Evolutionary conservation across 2,888 invertebrate genomes (phyloP).

Genomic region (Hyppa rectilinea): DNA sequence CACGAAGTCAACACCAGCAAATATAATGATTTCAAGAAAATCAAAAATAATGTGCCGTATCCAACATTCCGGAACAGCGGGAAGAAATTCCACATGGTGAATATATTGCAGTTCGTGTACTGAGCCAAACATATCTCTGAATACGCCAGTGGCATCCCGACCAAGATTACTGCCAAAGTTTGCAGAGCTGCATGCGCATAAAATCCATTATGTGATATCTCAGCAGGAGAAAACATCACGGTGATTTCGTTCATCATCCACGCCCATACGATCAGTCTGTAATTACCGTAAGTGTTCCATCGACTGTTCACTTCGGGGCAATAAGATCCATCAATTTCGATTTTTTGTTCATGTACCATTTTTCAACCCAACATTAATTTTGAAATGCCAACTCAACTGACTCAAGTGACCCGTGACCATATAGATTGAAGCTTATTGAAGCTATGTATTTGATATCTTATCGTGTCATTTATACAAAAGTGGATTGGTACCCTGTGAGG

Average conservation of each 20-base stretch:
- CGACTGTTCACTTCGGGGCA: slow-evolving; percentile 69
- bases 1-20: slow-evolving; percentile 78
- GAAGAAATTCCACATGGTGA: slow-evolving; percentile 84
- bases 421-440: slow-evolving; percentile 61
- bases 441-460: slow-evolving; percentile 39
- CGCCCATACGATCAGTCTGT: slow-evolving; percentile 79
- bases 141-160: slow-evolving; percentile 84
- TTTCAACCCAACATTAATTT: slow-evolving; percentile 25
- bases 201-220: slow-evolving; percentile 80
- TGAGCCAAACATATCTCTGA: slow-evolving; percentile 85
- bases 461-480: slow-evolving; percentile 41
- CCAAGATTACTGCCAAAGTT: slow-evolving; percentile 74
- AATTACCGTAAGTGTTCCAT: slow-evolving; percentile 80
- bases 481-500: slow-evolving; percentile 25
- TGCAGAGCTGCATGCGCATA: slow-evolving; percentile 76
- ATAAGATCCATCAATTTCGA: slow-evolving; percentile 67
- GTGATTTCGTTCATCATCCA: slow-evolving; percentile 85
- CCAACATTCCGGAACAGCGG: slow-evolving; percentile 82
- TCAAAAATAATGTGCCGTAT: slow-evolving; percentile 77
- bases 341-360: slow-evolving; percentile 60
- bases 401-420: slow-evolving; percentile 49
- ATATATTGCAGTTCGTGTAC: slow-evolving; percentile 80
- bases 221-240: slow-evolving; percentile 73
- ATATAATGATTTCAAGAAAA: slow-evolving; percentile 78
- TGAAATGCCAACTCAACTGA: slow-evolving; percentile 29